Evolutionary conservation across 1,140 invertebrate species (phyloP).

Genomic region (Aleiodes sp.): DNA sequence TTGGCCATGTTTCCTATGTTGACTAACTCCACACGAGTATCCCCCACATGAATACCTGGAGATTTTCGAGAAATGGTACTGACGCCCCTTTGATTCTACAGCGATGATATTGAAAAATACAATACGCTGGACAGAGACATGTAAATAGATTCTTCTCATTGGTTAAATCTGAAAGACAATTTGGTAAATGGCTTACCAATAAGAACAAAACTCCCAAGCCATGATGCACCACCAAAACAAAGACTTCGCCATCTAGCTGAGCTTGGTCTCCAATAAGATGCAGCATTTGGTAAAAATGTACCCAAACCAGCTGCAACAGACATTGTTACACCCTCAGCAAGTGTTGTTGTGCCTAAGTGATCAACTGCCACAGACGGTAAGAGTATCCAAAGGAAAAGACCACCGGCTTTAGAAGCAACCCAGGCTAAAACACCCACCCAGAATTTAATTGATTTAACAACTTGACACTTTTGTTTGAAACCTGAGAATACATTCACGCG

Average conservation of each 20-base stretch:
- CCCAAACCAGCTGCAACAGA: slow-evolving; percentile 39
- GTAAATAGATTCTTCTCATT: neutral
- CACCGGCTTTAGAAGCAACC: slow-evolving; percentile 40
- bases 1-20: no score
- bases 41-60: no score
- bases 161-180: neutral
- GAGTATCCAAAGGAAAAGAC: slow-evolving; percentile 51
- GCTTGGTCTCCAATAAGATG: slow-evolving; percentile 42
- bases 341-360: slow-evolving; percentile 17
- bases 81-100: no score
- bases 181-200: slow-evolving; percentile 36
- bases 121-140: neutral
- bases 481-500: neutral
- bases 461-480: slow-evolving; percentile 45
- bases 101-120: no score
- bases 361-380: slow-evolving; percentile 42
- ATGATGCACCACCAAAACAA: slow-evolving; percentile 41
- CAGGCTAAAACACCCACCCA: slow-evolving; percentile 44
- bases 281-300: slow-evolving; percentile 39
- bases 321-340: slow-evolving; percentile 34
- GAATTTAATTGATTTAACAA: slow-evolving; percentile 41
- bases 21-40: no score
- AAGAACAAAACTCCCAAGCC: slow-evolving; percentile 42
- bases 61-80: no score
- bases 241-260: slow-evolving; percentile 39